Base-by-base conservation (phyloP, 2,113 vertebrate genomes). In the Perca flavescens region DNA sequence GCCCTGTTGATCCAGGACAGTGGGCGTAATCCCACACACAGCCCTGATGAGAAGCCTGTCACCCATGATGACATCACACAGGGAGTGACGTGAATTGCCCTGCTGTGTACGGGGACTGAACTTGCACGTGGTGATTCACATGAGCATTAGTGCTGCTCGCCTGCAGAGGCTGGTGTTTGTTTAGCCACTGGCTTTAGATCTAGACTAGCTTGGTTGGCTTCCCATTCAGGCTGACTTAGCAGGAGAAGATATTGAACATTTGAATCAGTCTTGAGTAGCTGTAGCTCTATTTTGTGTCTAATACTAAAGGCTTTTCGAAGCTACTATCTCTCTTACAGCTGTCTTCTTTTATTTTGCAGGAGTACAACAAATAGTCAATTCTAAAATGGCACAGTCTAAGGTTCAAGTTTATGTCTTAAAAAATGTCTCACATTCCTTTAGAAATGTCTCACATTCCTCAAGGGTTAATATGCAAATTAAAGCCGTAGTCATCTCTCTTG, bases 41-140 rank as follows among this genome's bases (percentile, higher is more conserved):
- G 74, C 49, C 78, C 86, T 82, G 76, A 89, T 79, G 90, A 87
- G 86, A 36, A 80, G 82, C 85, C 82, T 86, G 82, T 87, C 80
- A 81, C 75, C 85, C 84, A n/a, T 49, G 28, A 84, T 93, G 91
- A 92, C 92, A 79, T 94, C 94, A 94, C 84, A 74, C 85, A 58
- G 83, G 83, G 81, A 76, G 86, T 91, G 91, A 93, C 77, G 82
- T 84, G 79, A 77, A 85, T 80, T 34, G 25, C 79, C 78, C 74
- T 85, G 80, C 76, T 83, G 86, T 80, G 74, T 79, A 68, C 83
- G 46, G 50, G 77, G 69, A 74, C 73, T 12, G 58, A 65, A 74
- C 85, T 9, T 79, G 89, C 93, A 93, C 93, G 84, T 93, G 91
- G 86, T 80, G 66, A 83, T 91, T 94, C 91, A 67, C 91, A 92